phyloP scores from a whole-genome alignment of 2,113 vertebrate species.

The Odontophorus gujanensis region DNA sequence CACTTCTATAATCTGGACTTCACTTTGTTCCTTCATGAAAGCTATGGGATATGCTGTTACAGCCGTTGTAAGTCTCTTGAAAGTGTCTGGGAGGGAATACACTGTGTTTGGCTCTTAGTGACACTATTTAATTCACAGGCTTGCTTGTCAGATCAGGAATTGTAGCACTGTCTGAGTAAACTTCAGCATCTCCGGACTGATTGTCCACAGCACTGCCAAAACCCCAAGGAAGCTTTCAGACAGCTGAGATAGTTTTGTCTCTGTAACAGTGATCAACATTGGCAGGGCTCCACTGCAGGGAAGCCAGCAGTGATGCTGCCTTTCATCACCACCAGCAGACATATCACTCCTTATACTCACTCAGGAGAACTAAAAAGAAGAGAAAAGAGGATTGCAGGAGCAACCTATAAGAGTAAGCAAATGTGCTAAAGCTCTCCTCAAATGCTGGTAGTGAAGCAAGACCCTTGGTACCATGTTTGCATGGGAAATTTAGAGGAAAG shows the following conservation, averaged over 20 bases:
- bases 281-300: background rate
- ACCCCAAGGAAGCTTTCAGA: slow-evolving; percentile 2
- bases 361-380: slow-evolving; percentile 4
- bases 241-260: slow-evolving; percentile 26
- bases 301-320: background rate
- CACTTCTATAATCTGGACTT: background rate
- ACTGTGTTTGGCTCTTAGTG: background rate
- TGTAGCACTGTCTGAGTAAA: background rate
- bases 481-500: slow-evolving; percentile 8
- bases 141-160: slow-evolving; percentile 53
- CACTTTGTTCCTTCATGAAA: background rate
- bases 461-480: background rate
- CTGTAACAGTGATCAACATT: slow-evolving; percentile 32
- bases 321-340: slow-evolving; percentile 16
- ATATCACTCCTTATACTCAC: background rate
- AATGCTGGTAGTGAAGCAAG: background rate
- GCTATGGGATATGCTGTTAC: background rate
- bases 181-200: slow-evolving; percentile 36
- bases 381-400: background rate
- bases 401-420: background rate
- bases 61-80: background rate
- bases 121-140: background rate
- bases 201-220: background rate
- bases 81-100: background rate
- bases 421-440: background rate